These are phyloP conservation scores for Mus spretus DNA, from an alignment of 2,797 vertebrate genomes.

Conservation along the genomic window DNA sequence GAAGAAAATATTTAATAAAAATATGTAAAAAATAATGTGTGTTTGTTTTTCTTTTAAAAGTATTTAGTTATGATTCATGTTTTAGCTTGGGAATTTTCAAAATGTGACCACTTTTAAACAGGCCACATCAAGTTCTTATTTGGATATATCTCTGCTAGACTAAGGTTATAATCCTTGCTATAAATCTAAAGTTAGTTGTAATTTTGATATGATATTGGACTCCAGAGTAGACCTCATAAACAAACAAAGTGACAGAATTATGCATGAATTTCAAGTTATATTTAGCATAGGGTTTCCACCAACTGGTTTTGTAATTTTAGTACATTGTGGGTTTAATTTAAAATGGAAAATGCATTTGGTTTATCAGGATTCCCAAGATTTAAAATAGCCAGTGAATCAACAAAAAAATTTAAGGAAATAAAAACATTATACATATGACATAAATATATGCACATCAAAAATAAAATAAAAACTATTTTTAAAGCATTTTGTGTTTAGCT, in stretches of 20 bases:
- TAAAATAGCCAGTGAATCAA: conserved; percentile 62
- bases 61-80: conserved; percentile 71
- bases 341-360: conserved; percentile 72
- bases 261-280: conserved; percentile 83
- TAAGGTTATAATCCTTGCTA: conserved; percentile 61
- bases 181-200: conserved; percentile 71
- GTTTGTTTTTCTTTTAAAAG: conserved; percentile 49
- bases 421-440: neutral
- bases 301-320: conserved; percentile 73
- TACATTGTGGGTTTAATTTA: conserved; percentile 66
- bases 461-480: conserved; percentile 51
- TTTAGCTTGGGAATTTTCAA: conserved; percentile 73
- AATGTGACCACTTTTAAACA: conserved; percentile 68
- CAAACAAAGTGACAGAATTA: conserved; percentile 73
- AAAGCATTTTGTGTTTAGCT: neutral
- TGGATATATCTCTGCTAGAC: conserved; percentile 57
- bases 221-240: conserved; percentile 72
- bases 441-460: conserved; percentile 21
- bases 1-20: too few relatives aligned
- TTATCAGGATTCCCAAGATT: conserved; percentile 73
- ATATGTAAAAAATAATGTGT: neutral
- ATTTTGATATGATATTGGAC: conserved; percentile 75
- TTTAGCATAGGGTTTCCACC: conserved; percentile 82
- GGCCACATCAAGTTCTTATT: conserved; percentile 60
- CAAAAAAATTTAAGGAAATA: conserved; percentile 57